Percentiles rank a stretch among this genome's conserved stretches.
Evolutionary conservation across 2,113 vertebrate species (phyloP).

Genomic region (Psephotus haematonotus): DNA sequence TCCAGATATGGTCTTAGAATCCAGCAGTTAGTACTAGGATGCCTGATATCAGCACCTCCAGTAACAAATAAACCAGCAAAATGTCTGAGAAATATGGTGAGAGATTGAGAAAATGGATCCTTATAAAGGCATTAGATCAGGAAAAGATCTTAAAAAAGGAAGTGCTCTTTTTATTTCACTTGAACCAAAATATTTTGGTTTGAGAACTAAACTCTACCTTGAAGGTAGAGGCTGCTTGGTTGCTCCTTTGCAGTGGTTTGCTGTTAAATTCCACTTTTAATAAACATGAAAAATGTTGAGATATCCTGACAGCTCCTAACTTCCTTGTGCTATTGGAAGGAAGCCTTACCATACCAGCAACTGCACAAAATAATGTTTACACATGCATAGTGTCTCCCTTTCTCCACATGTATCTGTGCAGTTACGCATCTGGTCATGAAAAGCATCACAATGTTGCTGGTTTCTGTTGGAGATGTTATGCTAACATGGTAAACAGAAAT

Average conservation of each 20-base stretch:
- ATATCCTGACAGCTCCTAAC: not conserved
- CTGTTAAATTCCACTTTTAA: not conserved
- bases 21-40: not conserved
- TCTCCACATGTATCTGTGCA: rapidly evolving
- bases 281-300: not conserved
- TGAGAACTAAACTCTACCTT: not conserved
- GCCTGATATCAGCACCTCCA: not conserved
- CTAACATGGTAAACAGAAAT: not conserved
- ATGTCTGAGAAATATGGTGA: not conserved
- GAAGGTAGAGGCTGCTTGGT: not conserved
- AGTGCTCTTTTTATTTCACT: not conserved
- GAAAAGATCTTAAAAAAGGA: not conserved
- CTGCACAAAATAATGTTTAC: not conserved
- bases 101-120: not conserved
- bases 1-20: not conserved
- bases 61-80: not conserved
- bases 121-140: not conserved
- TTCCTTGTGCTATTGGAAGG: not conserved
- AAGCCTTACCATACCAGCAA: not conserved
- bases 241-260: not conserved
- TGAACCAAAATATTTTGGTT: not conserved
- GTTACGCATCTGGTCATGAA: not conserved
- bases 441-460: not conserved
- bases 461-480: not conserved
- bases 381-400: not conserved